Base-by-base conservation (phyloP, 2,888 invertebrate genomes). In the Idaea dimidiata region DNA sequence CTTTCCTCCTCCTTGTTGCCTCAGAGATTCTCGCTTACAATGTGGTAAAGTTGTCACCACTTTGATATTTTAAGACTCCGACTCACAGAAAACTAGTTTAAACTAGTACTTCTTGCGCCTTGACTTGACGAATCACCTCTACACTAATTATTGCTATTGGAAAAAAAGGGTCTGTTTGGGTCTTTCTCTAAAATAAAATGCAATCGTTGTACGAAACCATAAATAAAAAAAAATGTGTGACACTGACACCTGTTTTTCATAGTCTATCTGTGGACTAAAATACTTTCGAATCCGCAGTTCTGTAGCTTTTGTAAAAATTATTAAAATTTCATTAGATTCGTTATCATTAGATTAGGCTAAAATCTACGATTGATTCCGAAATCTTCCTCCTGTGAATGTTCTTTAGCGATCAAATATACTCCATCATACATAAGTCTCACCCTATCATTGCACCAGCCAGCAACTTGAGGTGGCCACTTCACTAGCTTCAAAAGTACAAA, bases 401-500 rank as follows among this genome's bases (percentile, higher is more conserved):
- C 43, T 43, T 0, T 8, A 14, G 43, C 43, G 14, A 43, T 43
- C 43, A 14, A 43, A 43, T 14, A 7, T 43, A 7, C 14, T 43
- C 43, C 10, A 43, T 43, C 43, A 43, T 43, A 43, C 43, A 8
- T 43, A 43, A 10, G 8, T 33, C 14, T 33, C 14, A 43, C 43
- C 8, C 8, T 43, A 43, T 14, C 10, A 43, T 43, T 43, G 43
- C 43, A 43, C 43, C 43, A 43, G 43, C 43, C 10, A 8, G 43
- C 43, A 7, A 43, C 43, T 43, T 43, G 43, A 43, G 43, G 8
- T 43, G 43, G 43, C 14, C 43, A 43, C 8, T 43, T 43, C 43
- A 43, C 8, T 43, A 14, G 43, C 14, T 43, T 43, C 43, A 43
- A 43, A 5, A n/a, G 17, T 63, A 60, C 57, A 43, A n/a, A 57